Percentiles rank a stretch among this genome's conserved stretches.
These are phyloP conservation scores for Troides helena DNA, from an alignment of 2,888 invertebrate species.

Conservation along the genomic window DNA sequence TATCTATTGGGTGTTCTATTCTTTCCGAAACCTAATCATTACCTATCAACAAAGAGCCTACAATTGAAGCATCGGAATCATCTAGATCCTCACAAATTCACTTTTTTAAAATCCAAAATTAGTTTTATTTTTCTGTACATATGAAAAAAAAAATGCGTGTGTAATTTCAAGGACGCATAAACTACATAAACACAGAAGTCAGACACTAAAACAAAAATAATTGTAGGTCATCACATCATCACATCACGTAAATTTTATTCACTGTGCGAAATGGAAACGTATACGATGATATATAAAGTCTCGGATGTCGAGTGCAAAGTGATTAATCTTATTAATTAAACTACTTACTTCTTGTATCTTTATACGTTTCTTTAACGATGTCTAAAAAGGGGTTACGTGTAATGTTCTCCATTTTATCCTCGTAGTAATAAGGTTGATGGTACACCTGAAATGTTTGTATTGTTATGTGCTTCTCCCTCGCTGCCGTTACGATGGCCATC, in stretches of 20 bases:
- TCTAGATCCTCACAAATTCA: too few relatives aligned
- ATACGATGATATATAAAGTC: background rate
- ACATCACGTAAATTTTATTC: background rate
- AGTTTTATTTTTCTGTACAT: too few relatives aligned
- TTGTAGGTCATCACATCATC: constrained; percentile 2
- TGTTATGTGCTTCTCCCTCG: constrained; percentile 85
- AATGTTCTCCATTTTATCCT: constrained; percentile 83
- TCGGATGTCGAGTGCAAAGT: background rate
- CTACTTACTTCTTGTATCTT: constrained; percentile 92
- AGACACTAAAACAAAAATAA: background rate
- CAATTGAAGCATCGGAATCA: background rate
- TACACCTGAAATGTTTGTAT: constrained; percentile 80
- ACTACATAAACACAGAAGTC: too few relatives aligned
- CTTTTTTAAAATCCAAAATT: too few relatives aligned
- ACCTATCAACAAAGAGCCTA: background rate
- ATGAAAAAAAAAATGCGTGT: too few relatives aligned
- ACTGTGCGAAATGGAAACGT: background rate
- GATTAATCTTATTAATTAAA: constrained; percentile 7
- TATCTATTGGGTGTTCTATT: background rate
- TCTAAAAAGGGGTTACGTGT: constrained; percentile 91
- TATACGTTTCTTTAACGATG: constrained; percentile 89
- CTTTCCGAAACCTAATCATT: background rate
- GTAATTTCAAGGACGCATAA: too few relatives aligned
- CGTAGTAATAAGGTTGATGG: constrained; percentile 83
- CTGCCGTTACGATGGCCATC: constrained; percentile 86